A percentile compares a stretch with the other conserved stretches of the same genome.
phyloP scores from a whole-genome alignment of 1,140 invertebrate genomes.

The Ips nitidus region DNA sequence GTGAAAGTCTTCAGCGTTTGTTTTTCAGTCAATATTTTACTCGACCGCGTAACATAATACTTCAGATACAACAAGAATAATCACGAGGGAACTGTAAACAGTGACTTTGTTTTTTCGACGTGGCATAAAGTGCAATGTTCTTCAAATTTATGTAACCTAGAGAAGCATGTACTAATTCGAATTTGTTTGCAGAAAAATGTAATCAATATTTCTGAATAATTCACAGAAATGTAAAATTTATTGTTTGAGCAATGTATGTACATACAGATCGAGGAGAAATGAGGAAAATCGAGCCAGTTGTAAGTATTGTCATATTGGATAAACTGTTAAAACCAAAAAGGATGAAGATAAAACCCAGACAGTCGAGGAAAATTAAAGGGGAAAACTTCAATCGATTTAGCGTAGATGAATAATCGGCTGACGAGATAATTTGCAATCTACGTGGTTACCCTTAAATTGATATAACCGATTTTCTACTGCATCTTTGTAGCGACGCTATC shows the following conservation, averaged over 20 bases:
- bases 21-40: slow-evolving; percentile 45
- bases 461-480: slow-evolving; percentile 45
- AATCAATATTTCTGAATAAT: no score
- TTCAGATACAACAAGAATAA: slow-evolving; percentile 30
- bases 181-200: no score
- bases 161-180: no score
- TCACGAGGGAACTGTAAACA: slow-evolving; percentile 28
- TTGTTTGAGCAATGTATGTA: no score
- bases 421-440: slow-evolving; percentile 38
- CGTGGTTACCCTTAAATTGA: slow-evolving; percentile 39
- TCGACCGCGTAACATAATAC: slow-evolving; percentile 33
- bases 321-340: no score
- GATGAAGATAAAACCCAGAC: no score
- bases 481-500: slow-evolving; percentile 44
- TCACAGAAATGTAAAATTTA: no score
- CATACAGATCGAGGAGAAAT: no score
- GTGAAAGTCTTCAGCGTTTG: slow-evolving; percentile 42
- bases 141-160: no score
- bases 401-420: slow-evolving; percentile 8
- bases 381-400: background rate
- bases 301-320: no score
- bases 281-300: no score
- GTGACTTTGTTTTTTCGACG: background rate
- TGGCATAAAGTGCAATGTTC: no score
- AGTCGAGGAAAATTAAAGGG: background rate